These are phyloP conservation scores for Rhizomys pruinosus DNA, from an alignment of 2,113 vertebrate species.

Conservation along the genomic window DNA sequence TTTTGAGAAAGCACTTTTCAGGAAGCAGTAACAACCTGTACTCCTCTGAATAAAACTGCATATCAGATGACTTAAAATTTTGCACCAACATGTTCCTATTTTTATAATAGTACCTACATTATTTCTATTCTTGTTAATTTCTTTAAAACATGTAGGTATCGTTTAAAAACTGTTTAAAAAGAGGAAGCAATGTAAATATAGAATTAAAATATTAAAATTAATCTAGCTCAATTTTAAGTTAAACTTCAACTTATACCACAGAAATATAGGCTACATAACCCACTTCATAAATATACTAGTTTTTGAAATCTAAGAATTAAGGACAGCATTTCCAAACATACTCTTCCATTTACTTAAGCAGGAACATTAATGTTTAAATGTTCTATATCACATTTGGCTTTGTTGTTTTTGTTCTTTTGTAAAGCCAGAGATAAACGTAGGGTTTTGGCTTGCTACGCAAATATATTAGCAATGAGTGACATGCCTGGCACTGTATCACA, in stretches of 20 bases:
- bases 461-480: too few species aligned
- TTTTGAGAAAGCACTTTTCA: not conserved
- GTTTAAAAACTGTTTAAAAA: not conserved
- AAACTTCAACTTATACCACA: slow-evolving; percentile 4
- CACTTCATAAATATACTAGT: slow-evolving; percentile 31
- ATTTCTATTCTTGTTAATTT: slow-evolving; percentile 11
- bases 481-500: not conserved
- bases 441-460: not conserved
- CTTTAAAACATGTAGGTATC: not conserved
- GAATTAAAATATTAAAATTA: slow-evolving; percentile 44
- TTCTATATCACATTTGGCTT: not conserved
- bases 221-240: slow-evolving; percentile 40
- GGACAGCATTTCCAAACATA: slow-evolving; percentile 10
- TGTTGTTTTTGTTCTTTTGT: too few species aligned
- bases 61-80: not conserved
- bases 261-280: not conserved
- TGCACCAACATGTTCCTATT: not conserved
- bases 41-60: not conserved
- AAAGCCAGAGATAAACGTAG: not conserved
- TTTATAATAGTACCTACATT: not conserved
- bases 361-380: slow-evolving; percentile 43
- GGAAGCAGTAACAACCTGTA: not conserved
- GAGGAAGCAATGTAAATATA: slow-evolving; percentile 1
- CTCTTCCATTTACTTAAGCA: not conserved
- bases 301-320: slow-evolving; percentile 11